Evolutionary conservation across 2,888 invertebrate genomes (phyloP).

Genomic region (Trilocha varians): DNA sequence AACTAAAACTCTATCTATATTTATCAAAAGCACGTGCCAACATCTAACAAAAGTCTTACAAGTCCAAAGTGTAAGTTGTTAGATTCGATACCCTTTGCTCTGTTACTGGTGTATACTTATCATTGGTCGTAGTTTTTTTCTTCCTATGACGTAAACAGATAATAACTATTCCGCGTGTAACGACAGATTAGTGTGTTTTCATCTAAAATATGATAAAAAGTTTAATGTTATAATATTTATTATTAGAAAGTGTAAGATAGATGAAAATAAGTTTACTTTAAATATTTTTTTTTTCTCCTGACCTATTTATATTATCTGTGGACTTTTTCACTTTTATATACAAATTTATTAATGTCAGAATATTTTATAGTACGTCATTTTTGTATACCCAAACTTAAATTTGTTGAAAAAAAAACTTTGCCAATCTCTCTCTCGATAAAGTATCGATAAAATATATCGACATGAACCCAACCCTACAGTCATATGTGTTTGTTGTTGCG

Average conservation of each 20-base stretch:
- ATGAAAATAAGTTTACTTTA: too few species aligned
- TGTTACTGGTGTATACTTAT: neutral
- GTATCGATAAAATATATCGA: neutral
- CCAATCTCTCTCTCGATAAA: neutral
- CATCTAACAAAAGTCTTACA: neutral
- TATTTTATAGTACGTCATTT: too few species aligned
- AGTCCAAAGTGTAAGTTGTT: neutral
- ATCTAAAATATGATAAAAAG: too few species aligned
- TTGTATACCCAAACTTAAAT: too few species aligned
- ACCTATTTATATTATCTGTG: too few species aligned
- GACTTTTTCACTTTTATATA: too few species aligned
- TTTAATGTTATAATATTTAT: too few species aligned
- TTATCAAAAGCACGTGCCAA: too few species aligned
- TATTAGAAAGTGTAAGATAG: too few species aligned
- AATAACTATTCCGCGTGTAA: neutral
- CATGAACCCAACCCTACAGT: slow-evolving; percentile 6
- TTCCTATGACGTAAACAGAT: neutral
- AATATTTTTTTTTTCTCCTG: too few species aligned
- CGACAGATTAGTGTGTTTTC: neutral
- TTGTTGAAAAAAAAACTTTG: neutral
- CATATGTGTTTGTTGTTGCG: slow-evolving; percentile 7
- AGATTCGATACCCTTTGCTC: neutral
- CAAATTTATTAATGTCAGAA: too few species aligned
- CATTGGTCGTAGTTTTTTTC: neutral
- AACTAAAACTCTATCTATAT: too few species aligned